Conservation (phyloP, 1,140 invertebrate species). For the Eurytemora carolleeae region DNA sequence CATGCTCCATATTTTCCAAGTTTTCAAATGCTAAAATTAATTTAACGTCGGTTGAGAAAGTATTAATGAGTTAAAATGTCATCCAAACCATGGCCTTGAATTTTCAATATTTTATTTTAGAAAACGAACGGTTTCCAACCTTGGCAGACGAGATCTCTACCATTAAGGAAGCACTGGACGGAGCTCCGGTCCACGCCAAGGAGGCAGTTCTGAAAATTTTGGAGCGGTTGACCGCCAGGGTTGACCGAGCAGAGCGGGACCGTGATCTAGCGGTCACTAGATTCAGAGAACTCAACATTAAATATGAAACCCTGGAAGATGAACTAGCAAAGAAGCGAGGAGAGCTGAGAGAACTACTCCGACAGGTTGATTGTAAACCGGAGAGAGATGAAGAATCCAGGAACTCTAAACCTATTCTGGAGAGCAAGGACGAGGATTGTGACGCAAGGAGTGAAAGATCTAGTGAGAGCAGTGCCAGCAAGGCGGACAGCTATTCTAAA, state of each 20-base stretch:
- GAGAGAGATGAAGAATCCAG: no score
- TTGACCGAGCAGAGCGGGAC: slow-evolving; percentile 1
- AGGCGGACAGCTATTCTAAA: neutral
- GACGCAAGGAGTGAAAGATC: neutral
- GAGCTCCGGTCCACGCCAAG: neutral
- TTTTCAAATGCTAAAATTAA: no score
- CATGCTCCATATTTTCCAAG: no score
- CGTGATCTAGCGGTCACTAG: slow-evolving; percentile 1
- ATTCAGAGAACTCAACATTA: neutral
- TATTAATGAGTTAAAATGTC: no score
- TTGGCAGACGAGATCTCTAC: slow-evolving; percentile 10
- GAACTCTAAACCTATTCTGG: no score
- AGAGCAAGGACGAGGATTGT: neutral
- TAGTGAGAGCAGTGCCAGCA: neutral
- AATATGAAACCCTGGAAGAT: neutral
- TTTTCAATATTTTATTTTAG: no score
- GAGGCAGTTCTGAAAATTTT: slow-evolving; percentile 7
- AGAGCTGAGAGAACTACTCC: neutral
- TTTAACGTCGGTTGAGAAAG: no score
- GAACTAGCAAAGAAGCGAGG: neutral
- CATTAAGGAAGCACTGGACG: slow-evolving; percentile 7
- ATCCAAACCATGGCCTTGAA: no score
- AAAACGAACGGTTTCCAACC: neutral
- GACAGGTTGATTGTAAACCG: neutral
- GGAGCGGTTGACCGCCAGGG: slow-evolving; percentile 10